These are phyloP conservation scores for Corythaixoides concolor DNA, from an alignment of 2,113 vertebrate species.

Conservation along the genomic window DNA sequence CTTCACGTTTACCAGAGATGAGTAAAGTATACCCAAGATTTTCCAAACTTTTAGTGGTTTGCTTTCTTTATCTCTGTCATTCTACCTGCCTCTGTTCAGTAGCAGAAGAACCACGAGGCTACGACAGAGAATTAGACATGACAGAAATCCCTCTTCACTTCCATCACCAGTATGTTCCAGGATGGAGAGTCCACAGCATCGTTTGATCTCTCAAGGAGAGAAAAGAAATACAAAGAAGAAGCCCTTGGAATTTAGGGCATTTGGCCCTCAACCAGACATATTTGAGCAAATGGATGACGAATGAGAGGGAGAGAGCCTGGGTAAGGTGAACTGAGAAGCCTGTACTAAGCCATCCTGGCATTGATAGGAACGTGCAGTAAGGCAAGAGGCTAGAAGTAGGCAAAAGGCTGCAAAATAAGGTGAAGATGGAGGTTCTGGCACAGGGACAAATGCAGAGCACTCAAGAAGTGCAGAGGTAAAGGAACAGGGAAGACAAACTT, in stretches of 20 bases:
- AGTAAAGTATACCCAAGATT: background rate
- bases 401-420: background rate
- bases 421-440: background rate
- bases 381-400: background rate
- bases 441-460: background rate
- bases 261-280: background rate
- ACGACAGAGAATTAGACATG: background rate
- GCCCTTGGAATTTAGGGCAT: background rate
- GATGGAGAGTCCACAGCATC: background rate
- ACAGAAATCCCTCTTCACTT: background rate
- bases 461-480: background rate
- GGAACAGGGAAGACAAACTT: background rate
- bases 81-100: background rate
- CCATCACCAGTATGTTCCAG: background rate
- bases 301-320: background rate
- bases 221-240: background rate
- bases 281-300: background rate
- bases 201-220: background rate
- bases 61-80: background rate
- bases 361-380: background rate
- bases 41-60: background rate
- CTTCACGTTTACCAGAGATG: background rate
- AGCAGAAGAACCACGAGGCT: background rate
- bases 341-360: background rate
- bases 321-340: background rate